phyloP scores from a whole-genome alignment of 2,888 invertebrate species.

The Ametastegia equiseti region DNA sequence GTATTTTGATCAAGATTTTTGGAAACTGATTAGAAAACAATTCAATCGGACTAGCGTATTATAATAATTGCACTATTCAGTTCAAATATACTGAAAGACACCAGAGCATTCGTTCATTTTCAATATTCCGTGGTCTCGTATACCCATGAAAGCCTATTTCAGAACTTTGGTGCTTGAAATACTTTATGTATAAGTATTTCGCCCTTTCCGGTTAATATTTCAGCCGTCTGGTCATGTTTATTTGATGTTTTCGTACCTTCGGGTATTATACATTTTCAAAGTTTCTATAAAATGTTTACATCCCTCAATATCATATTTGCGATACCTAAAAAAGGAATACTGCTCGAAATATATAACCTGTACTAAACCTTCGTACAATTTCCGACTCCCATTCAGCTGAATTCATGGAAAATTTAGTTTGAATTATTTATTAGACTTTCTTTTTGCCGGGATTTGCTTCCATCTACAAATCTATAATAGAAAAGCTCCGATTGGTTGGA shows the following conservation, averaged over 20 bases:
- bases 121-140: constrained; percentile 14
- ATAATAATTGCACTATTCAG: background rate
- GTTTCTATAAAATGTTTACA: background rate
- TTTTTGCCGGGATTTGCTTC: background rate
- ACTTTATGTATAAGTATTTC: constrained; percentile 26
- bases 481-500: background rate
- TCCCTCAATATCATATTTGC: background rate
- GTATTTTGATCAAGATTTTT: background rate
- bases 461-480: background rate
- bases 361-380: background rate
- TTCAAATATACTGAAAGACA: background rate
- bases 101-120: background rate
- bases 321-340: background rate
- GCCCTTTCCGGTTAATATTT: constrained; percentile 34
- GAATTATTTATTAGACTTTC: background rate
- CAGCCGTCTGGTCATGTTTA: constrained; percentile 16
- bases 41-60: background rate
- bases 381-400: background rate
- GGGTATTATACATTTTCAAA: background rate
- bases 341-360: background rate
- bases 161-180: constrained; percentile 19
- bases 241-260: background rate
- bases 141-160: background rate
- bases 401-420: background rate
- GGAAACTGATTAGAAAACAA: background rate